Percentiles rank a stretch among this genome's conserved stretches.
Evolutionary conservation across 1,140 invertebrate genomes (phyloP).

Genomic region (Drosophila biarmipes): DNA sequence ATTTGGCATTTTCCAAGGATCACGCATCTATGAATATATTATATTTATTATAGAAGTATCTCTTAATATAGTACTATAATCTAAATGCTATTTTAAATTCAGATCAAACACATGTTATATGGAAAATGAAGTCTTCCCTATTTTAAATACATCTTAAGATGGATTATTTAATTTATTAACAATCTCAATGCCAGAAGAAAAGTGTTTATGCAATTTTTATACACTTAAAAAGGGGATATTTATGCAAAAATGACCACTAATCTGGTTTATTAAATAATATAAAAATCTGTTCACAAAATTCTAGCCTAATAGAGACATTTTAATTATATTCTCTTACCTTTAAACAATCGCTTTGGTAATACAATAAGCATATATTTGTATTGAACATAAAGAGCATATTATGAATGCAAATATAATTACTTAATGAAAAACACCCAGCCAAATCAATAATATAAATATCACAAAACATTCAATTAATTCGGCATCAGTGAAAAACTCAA

Average conservation of each 20-base stretch:
- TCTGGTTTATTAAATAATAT: background rate
- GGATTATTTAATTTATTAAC: no score
- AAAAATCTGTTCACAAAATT: background rate
- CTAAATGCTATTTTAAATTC: no score
- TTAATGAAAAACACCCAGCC: background rate
- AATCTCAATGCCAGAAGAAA: no score
- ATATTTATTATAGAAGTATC: no score
- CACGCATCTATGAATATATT: background rate
- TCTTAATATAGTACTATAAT: no score
- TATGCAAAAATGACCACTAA: background rate
- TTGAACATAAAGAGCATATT: background rate
- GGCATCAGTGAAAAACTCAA: background rate
- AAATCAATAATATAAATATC: conserved; percentile 12
- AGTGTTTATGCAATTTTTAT: no score
- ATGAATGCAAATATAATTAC: conserved; percentile 15
- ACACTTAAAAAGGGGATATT: no score
- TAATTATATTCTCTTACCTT: conserved; percentile 32
- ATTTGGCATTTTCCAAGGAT: conserved; percentile 5
- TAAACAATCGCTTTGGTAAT: background rate
- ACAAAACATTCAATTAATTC: conserved; percentile 1
- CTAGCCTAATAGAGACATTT: background rate
- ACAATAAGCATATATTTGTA: conserved; percentile 15
- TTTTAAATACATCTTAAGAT: no score
- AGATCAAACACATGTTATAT: no score
- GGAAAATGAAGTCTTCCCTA: no score